phyloP scores from a whole-genome alignment of 2,113 vertebrate species.

The Gymnorhina tibicen region DNA sequence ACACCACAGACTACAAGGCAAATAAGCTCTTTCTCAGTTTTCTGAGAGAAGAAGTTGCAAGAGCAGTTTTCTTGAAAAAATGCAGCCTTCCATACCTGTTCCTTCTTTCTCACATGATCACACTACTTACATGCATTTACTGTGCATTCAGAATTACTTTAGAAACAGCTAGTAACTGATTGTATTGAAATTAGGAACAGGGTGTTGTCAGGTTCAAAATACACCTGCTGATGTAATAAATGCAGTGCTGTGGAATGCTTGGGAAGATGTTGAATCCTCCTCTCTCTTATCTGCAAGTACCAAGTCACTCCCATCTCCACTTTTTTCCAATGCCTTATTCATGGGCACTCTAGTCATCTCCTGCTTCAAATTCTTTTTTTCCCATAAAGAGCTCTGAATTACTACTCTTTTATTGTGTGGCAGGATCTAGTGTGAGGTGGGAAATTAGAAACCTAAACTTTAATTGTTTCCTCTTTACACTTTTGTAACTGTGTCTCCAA shows the following conservation, averaged over 20 bases:
- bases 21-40: not conserved
- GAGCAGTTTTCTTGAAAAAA: not conserved
- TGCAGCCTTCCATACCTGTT: not conserved
- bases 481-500: not conserved
- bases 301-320: not conserved
- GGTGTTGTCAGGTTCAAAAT: not conserved
- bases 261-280: not conserved
- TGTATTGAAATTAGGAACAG: not conserved
- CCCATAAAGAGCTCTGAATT: not conserved
- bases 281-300: not conserved
- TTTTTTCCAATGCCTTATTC: not conserved
- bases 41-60: not conserved
- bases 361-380: not conserved
- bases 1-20: not conserved
- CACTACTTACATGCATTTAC: not conserved
- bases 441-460: not conserved
- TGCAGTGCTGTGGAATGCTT: not conserved
- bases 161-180: not conserved
- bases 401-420: not conserved
- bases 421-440: not conserved
- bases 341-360: not conserved
- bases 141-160: not conserved
- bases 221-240: not conserved
- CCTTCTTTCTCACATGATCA: not conserved
- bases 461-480: not conserved